Percentiles rank a stretch among this genome's conserved stretches.
Evolutionary conservation across 2,888 invertebrate genomes (phyloP).

Genomic region (Cheilosia grossa): DNA sequence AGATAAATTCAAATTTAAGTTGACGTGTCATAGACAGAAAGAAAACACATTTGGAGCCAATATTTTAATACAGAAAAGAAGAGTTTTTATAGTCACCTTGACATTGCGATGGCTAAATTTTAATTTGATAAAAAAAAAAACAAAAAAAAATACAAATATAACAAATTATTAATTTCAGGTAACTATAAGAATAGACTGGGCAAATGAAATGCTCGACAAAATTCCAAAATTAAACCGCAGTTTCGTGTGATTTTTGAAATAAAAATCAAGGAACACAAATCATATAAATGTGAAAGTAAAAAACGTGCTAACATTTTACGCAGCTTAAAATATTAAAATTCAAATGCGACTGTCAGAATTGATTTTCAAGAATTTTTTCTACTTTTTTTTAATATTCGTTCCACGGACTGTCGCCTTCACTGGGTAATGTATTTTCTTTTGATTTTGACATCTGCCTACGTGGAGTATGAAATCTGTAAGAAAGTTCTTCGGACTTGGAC

Average conservation of each 20-base stretch:
- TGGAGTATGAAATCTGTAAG: too few species aligned
- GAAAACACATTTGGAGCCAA: neutral
- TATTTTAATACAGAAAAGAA: neutral
- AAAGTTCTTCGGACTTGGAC: too few species aligned
- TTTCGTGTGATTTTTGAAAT: neutral
- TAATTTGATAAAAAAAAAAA: neutral
- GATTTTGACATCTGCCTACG: too few species aligned
- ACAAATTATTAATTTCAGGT: neutral
- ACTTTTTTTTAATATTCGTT: too few species aligned
- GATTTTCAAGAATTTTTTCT: too few species aligned
- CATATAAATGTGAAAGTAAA: neutral
- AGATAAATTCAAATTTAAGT: slow-evolving; percentile 18
- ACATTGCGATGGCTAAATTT: neutral
- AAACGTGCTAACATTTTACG: neutral
- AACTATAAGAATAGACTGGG: neutral
- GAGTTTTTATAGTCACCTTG: neutral
- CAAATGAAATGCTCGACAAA: neutral
- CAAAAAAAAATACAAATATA: neutral
- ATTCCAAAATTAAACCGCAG: neutral
- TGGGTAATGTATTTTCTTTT: neutral
- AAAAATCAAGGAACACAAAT: neutral
- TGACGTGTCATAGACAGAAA: neutral
- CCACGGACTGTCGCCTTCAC: neutral
- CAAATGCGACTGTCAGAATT: too few species aligned
- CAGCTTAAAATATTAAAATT: too few species aligned